Conservation (phyloP, 2,113 vertebrate genomes). For the Sinocyclocheilus rhinocerous region DNA sequence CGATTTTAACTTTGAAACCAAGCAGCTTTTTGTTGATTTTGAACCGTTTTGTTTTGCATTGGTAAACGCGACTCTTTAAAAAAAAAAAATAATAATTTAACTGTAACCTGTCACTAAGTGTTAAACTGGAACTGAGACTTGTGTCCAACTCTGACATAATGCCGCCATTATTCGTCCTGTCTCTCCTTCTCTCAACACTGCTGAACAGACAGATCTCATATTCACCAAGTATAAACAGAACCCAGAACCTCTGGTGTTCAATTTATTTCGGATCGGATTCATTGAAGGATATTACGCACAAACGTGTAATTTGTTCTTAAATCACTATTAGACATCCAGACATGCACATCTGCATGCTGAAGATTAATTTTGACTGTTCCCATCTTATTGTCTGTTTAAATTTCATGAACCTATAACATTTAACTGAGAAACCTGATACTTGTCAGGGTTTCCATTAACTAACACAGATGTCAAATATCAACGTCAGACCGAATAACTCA, state of each 20-base stretch:
- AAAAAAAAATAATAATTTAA: no score
- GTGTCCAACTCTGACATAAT: not conserved
- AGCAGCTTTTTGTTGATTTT: no score
- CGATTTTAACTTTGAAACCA: no score
- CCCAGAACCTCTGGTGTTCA: constrained; percentile 49
- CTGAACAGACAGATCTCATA: constrained; percentile 49
- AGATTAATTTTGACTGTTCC: constrained; percentile 36
- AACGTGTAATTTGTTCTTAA: constrained; percentile 24
- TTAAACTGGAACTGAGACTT: not conserved
- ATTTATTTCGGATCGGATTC: not conserved
- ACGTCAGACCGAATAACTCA: constrained; percentile 47
- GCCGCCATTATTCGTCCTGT: constrained; percentile 10
- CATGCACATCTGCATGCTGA: constrained; percentile 4
- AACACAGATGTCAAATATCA: constrained; percentile 54
- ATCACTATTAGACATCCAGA: constrained; percentile 42
- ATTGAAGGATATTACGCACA: not conserved
- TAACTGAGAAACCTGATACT: constrained; percentile 47
- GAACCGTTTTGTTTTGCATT: no score
- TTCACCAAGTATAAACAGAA: constrained; percentile 58
- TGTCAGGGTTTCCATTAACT: constrained; percentile 50
- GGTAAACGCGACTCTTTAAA: no score
- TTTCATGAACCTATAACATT: constrained; percentile 21
- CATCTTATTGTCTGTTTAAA: constrained; percentile 31
- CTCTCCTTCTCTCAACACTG: constrained; percentile 42
- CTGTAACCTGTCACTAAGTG: no score